Evolutionary conservation across 2,888 invertebrate genomes (phyloP), one percentile per base, ranked within the genome.

Genomic region (Cremastobaeus sp.): DNA sequence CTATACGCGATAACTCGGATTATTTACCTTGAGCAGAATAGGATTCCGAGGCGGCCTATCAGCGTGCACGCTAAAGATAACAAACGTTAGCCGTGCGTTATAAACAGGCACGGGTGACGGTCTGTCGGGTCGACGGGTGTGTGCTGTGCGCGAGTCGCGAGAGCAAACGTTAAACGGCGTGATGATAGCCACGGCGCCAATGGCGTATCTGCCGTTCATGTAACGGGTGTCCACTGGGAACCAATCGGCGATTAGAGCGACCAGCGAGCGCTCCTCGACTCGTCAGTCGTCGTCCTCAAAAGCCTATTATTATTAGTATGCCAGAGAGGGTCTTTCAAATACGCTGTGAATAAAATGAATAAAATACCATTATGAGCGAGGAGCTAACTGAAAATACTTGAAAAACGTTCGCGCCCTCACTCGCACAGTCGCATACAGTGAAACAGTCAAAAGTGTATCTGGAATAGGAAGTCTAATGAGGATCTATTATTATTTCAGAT

Each of bases 121-220:
- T 47, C 47, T 15, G 39, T 32, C 39, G 12, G 14, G 43, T 37
- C 25, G 25, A 3, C 25, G 3, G 25, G 34, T 64, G 45, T 28
- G 35, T 25, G 41, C 37, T 5, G n/a, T 34, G 43, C 52, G 41
- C 54, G 47, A 21, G 45, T 9, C 21, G 48, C 34, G 62, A 79
- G 80, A 80, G 81, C 79, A 81, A 77, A 83, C 79, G 81, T 79
- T 80, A 80, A 83, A 82, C 81, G 82, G 78, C 82, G 81, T 82
- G 83, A 84, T 83, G 83, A 84, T 83, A 84, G 84, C 78, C 81
- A 77, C 79, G 84, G 84, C 84, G 84, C 84, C 84, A 84, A 82
- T 75, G 79, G 62, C 71, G 77, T 82, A 79, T 81, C 80, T 78
- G 74, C 37, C 54, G 37, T 14, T 48, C 32, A 32, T 71, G 47